Percentiles rank a stretch among this genome's conserved stretches.
These are phyloP conservation scores for Oreonectes daqikongensis DNA, from an alignment of 2,797 vertebrate genomes.

Conservation along the genomic window DNA sequence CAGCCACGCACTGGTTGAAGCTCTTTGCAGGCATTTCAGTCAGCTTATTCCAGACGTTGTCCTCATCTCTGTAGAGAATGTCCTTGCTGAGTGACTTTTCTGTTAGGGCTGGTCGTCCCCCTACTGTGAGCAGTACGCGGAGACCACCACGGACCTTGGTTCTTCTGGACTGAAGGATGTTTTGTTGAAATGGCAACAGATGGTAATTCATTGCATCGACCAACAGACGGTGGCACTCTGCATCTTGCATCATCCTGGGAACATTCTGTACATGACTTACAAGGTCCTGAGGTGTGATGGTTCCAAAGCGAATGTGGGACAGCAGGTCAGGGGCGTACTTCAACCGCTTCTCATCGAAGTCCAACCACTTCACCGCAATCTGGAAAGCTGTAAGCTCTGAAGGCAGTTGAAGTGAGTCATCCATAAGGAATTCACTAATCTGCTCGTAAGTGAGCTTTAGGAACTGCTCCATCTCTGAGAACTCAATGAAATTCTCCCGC, in stretches of 20 bases:
- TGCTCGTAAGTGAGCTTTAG: conserved; percentile 98
- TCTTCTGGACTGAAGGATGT: conserved; percentile 96
- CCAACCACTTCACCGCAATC: conserved; percentile 97
- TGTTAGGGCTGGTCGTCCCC: conserved; percentile 92
- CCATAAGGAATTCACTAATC: conserved; percentile 94
- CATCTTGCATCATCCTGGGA: conserved; percentile 98
- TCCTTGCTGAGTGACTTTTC: conserved; percentile 99
- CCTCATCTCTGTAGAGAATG: conserved; percentile 91
- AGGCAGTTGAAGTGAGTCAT: conserved; percentile 93
- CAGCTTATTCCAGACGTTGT: conserved; percentile 94
- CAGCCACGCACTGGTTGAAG: conserved; percentile 96
- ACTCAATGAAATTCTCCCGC: conserved; percentile 97
- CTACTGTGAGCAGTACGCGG: conserved; percentile 91
- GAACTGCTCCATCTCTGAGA: conserved; percentile 98
- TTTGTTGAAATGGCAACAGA: conserved; percentile 95
- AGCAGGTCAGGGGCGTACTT: conserved; percentile 92
- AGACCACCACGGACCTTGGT: conserved; percentile 95
- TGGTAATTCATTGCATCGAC: conserved; percentile 99
- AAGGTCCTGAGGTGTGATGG: conserved; percentile 96
- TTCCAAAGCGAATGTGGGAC: conserved; percentile 93
- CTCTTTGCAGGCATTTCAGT: conserved; percentile 98
- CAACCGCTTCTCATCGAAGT: conserved; percentile 96
- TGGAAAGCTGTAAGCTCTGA: conserved; percentile 98
- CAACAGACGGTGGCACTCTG: conserved; percentile 94
- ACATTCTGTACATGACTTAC: conserved; percentile 94